A percentile compares a stretch with the other conserved stretches of the same genome.
These are phyloP conservation scores for Synergus gifuensis DNA, from an alignment of 2,888 invertebrate species.

Conservation along the genomic window DNA sequence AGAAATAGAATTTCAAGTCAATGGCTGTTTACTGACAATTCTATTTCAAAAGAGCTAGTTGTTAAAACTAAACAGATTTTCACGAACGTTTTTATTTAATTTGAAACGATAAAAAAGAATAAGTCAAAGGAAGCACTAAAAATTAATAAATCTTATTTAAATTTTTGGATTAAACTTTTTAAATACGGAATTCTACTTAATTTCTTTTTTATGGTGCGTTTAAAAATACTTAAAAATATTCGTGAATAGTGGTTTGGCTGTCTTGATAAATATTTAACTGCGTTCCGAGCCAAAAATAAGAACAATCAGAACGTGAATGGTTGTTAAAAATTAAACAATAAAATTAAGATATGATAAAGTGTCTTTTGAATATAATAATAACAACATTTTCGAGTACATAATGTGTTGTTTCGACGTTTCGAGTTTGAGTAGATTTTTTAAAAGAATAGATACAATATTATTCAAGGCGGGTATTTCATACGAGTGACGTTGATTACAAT, in stretches of 20 bases:
- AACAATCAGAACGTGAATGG: conserved; percentile 31
- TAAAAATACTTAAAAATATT: neutral
- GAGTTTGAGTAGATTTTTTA: conserved; percentile 35
- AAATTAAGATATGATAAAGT: conserved; percentile 22
- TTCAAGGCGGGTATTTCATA: conserved; percentile 30
- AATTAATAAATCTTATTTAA: neutral
- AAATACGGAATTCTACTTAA: neutral
- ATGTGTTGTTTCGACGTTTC: conserved; percentile 40
- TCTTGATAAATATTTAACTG: conserved; percentile 24
- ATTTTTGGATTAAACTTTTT: neutral
- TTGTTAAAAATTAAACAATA: conserved; percentile 30
- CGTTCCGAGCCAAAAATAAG: conserved; percentile 36
- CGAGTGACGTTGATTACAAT: conserved; percentile 14
- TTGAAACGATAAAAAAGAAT: conserved; percentile 9
- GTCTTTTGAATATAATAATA: conserved; percentile 29
- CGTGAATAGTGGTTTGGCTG: neutral
- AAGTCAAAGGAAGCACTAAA: conserved; percentile 13
- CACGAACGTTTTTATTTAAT: conserved; percentile 14
- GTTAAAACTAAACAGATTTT: neutral
- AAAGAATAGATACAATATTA: neutral
- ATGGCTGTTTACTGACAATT: conserved; percentile 30
- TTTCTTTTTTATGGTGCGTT: neutral
- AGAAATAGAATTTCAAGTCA: conserved; percentile 11
- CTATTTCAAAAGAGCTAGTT: neutral
- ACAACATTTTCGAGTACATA: neutral